These are phyloP conservation scores for Natator depressus DNA, from an alignment of 2,113 vertebrate species.

Conservation along the genomic window DNA sequence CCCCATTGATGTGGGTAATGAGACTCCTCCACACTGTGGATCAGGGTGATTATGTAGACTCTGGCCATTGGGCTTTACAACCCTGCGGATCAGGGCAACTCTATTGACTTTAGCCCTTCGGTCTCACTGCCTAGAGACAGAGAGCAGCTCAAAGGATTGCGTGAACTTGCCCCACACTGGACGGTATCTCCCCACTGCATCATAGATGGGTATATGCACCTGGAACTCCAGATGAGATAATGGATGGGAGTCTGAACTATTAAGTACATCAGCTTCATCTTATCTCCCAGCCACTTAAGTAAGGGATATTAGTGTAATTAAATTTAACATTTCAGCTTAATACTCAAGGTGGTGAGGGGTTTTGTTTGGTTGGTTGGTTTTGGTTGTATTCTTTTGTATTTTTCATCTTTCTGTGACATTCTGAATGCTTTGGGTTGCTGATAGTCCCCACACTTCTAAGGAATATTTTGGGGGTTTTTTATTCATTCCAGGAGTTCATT, in stretches of 20 bases:
- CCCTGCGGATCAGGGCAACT: too few species aligned
- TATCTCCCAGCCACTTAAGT: neutral
- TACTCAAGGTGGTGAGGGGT: neutral
- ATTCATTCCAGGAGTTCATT: neutral
- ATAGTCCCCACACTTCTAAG: neutral
- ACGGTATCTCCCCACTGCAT: too few species aligned
- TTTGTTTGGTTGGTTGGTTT: neutral
- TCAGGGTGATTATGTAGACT: too few species aligned
- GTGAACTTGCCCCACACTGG: too few species aligned
- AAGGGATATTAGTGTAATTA: slow-evolving; percentile 43
- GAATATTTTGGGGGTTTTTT: neutral
- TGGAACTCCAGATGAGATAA: slow-evolving; percentile 32
- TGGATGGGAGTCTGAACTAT: slow-evolving; percentile 32
- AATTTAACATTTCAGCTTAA: slow-evolving; percentile 35
- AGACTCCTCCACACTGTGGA: too few species aligned
- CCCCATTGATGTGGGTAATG: too few species aligned
- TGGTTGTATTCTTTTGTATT: neutral
- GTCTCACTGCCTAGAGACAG: too few species aligned
- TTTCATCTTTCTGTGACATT: slow-evolving; percentile 15
- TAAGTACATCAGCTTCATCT: slow-evolving; percentile 11
- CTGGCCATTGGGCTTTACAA: too few species aligned
- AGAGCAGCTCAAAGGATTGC: too few species aligned
- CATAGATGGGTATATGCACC: neutral
- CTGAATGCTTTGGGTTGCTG: neutral
- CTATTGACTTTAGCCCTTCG: too few species aligned